These are phyloP conservation scores for Chloroceryle amazona DNA, from an alignment of 2,797 vertebrate species.

Conservation along the genomic window DNA sequence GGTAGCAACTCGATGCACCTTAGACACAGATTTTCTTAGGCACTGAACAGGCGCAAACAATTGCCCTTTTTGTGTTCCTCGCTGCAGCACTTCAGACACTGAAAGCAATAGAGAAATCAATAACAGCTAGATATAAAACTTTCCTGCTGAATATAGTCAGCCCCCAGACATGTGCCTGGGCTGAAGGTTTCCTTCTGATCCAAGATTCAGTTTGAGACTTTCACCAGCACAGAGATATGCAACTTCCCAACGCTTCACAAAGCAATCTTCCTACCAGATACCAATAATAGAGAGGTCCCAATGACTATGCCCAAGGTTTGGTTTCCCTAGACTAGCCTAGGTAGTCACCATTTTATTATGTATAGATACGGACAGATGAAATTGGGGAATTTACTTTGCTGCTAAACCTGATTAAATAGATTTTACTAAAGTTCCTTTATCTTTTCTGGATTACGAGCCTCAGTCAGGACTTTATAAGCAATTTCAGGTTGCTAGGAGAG, in stretches of 20 bases:
- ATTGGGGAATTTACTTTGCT: background rate
- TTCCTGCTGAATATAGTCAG: background rate
- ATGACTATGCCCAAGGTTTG: background rate
- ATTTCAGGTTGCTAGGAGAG: background rate
- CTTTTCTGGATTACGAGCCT: background rate
- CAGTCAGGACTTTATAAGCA: background rate
- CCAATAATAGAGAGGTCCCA: accelerated
- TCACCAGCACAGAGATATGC: accelerated
- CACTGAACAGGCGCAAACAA: background rate
- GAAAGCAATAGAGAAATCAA: background rate
- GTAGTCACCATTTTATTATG: background rate
- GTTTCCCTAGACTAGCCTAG: background rate
- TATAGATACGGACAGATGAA: background rate
- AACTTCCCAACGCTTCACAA: background rate
- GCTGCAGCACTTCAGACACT: background rate
- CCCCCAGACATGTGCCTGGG: accelerated
- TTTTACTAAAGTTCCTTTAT: background rate
- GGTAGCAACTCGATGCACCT: background rate
- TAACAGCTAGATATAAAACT: background rate
- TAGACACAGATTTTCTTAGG: background rate
- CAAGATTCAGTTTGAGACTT: background rate
- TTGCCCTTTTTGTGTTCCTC: background rate
- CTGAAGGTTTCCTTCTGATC: background rate
- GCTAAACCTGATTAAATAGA: background rate
- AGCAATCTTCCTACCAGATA: background rate